Evolutionary conservation across 30 jellyfish, hydroid and myxozoan species (phyloP), one percentile per base, ranked within the genome.

Genomic region (Aurelia aurita): DNA sequence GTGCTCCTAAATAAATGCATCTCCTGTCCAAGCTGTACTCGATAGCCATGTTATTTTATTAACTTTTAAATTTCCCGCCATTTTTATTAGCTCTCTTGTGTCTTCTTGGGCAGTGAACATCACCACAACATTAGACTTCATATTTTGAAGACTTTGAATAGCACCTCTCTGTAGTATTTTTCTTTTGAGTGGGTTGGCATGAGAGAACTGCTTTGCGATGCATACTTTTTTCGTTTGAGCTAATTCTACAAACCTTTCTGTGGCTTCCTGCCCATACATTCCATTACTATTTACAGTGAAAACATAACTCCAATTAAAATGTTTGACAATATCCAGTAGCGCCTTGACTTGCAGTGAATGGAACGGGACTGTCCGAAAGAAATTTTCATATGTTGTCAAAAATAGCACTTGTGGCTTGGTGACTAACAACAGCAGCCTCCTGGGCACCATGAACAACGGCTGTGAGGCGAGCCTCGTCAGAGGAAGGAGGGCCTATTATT

Each of bases 321-420:
- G 80, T 25, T 68, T 34, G 22, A 84, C 32, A 25, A 79, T 23
- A 59, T 79, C 92, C 15, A 88, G 68, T 15, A 88, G 57, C 1
- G 92, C 97, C 57, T 4, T 8, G 69, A 46, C 44, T 66, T 88
- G 88, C 18, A 65, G 44, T 0, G n/a, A 53, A 32, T 88, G 93
- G 25, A 93, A 88, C n/a, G 97, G 97, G 3, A 78, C 85, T 12
- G 85, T 70, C 67, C 97, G 91, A 60, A 75, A 88, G 65, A 88
- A 49, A 49, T 88, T 88, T 2, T 46, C 20, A 28, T 79, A 83
- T 0, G n/a, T 55, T 2, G 0, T 83, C 93, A 23, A 83, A 60
- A 16, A 67, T 55, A 11, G 68, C 45, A 34, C 93, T 83, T n/a
- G 93, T 69, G 1, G 89, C 93, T 35, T 69, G 18, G 15, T 79